Conservation (phyloP, 2,888 invertebrate species). For the Sepioteuthis lessoniana region DNA sequence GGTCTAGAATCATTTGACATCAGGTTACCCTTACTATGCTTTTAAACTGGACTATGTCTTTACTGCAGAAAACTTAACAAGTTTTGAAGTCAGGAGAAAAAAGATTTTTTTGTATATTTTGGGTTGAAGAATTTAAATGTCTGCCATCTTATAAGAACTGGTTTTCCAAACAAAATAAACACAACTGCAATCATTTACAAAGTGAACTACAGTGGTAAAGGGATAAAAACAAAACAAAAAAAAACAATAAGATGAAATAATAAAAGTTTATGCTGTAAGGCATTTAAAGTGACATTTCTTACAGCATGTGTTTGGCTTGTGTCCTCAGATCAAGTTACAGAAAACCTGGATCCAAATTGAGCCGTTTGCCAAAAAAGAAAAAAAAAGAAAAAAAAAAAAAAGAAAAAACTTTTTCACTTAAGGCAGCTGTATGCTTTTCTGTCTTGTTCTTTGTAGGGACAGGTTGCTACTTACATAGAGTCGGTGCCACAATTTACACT, state of each 20-base stretch:
- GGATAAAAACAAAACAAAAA: not conserved
- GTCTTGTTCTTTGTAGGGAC: not conserved
- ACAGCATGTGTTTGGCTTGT: not conserved
- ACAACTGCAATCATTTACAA: too few relatives aligned
- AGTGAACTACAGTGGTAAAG: not conserved
- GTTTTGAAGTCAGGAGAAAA: not conserved
- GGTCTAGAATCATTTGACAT: too few relatives aligned
- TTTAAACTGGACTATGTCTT: too few relatives aligned
- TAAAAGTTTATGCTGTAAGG: too few relatives aligned
- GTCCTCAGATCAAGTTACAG: not conserved
- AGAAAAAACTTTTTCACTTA: not conserved
- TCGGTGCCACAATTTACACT: not conserved
- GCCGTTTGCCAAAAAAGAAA: not conserved
- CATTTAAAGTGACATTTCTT: not conserved
- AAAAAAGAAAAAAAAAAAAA: not conserved
- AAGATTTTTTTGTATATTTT: not conserved
- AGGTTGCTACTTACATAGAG: not conserved
- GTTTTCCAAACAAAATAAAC: not conserved
- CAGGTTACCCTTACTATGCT: too few relatives aligned
- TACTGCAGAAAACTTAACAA: not conserved
- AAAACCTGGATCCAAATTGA: constrained; percentile 33
- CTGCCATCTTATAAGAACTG: not conserved
- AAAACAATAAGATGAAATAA: not conserved
- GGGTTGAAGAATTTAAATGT: not conserved
- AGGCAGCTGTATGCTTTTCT: not conserved